Evolutionary conservation across 1,140 invertebrate species (phyloP).

Genomic region (Steinernema feltiae): DNA sequence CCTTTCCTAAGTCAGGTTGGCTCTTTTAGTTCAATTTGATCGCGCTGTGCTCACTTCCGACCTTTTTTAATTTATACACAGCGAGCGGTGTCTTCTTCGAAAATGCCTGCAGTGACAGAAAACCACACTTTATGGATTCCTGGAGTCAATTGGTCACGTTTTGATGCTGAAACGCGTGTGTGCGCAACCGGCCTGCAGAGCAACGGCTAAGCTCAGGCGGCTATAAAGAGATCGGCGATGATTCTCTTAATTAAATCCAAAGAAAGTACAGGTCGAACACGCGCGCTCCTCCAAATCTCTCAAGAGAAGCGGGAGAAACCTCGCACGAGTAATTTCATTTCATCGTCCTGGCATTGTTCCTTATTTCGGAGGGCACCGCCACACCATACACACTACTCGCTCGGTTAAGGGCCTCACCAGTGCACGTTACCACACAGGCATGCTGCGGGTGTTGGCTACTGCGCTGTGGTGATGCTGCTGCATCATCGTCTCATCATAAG

Average conservation of each 20-base stretch:
- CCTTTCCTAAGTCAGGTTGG: no score
- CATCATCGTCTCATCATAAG: no score
- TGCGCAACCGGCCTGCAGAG: not conserved
- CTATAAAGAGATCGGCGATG: conserved; percentile 8
- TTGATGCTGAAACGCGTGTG: not conserved
- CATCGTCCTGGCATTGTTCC: not conserved
- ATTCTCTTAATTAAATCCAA: conserved; percentile 5
- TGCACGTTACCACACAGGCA: no score
- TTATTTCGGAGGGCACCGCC: not conserved
- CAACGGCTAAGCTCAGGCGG: not conserved
- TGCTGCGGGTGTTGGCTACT: no score
- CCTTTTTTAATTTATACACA: no score
- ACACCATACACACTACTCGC: not conserved
- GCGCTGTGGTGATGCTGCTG: no score
- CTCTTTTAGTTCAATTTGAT: no score
- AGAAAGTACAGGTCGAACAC: not conserved
- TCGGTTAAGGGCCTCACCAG: not conserved
- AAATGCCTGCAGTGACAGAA: not conserved
- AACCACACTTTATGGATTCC: not conserved
- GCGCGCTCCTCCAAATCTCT: not conserved
- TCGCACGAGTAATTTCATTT: conserved; percentile 8
- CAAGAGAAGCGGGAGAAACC: not conserved
- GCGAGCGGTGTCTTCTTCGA: no score
- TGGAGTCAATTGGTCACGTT: not conserved
- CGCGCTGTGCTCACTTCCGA: no score